Evolutionary conservation across 2,113 vertebrate species (phyloP).

Genomic region (Actinemys pallida): DNA sequence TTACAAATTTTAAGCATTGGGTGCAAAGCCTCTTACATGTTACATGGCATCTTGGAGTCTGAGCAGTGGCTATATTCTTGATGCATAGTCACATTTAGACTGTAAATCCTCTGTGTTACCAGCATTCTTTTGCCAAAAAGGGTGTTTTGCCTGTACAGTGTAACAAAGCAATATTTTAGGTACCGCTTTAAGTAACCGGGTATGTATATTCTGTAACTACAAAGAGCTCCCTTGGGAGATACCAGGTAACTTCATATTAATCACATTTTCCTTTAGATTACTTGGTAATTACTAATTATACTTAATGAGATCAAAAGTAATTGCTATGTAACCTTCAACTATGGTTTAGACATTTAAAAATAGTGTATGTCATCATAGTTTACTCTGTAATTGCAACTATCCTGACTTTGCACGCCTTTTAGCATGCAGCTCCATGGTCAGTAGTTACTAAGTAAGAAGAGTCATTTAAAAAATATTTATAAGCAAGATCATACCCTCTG

Average conservation of each 20-base stretch:
- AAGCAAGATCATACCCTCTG: not conserved
- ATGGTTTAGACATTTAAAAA: constrained; percentile 68
- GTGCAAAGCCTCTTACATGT: not conserved
- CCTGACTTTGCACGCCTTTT: constrained; percentile 43
- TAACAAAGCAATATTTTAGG: constrained; percentile 55
- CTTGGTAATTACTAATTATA: constrained; percentile 73
- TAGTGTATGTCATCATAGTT: constrained; percentile 66
- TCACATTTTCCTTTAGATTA: constrained; percentile 61
- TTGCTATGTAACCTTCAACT: constrained; percentile 73
- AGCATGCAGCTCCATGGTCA: not conserved
- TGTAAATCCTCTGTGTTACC: not conserved
- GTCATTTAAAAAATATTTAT: constrained; percentile 17
- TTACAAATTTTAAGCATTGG: too few relatives aligned
- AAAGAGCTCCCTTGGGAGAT: constrained; percentile 42
- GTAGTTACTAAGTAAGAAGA: constrained; percentile 44
- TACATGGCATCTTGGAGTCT: not conserved
- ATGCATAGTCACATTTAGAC: not conserved
- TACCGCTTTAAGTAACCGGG: constrained; percentile 54
- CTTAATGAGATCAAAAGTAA: constrained; percentile 74
- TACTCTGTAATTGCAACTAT: constrained; percentile 55
- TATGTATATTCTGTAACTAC: constrained; percentile 52
- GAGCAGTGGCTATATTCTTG: not conserved
- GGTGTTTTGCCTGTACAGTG: constrained; percentile 8
- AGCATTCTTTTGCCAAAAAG: constrained; percentile 38
- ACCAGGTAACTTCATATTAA: constrained; percentile 66